Conservation (phyloP, 2,888 invertebrate species). For the Notodromas monacha region DNA sequence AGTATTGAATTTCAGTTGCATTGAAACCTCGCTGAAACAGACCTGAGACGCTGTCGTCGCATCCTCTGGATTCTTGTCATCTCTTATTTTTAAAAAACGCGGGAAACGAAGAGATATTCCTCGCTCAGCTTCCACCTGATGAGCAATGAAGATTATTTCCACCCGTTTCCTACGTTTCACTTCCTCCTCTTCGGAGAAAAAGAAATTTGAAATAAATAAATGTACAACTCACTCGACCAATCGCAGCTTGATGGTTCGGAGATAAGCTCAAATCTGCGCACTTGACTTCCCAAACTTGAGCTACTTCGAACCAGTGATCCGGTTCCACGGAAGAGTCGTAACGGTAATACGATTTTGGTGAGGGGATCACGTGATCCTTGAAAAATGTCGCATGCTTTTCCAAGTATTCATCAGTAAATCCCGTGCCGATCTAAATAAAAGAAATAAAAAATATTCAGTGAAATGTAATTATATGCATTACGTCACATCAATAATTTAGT, state of each 20-base stretch:
- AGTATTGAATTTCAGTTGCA: neutral
- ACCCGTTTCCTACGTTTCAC: no score
- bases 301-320: conserved; percentile 62
- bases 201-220: conserved; percentile 8
- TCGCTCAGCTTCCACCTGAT: conserved; percentile 43
- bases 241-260: conserved; percentile 46
- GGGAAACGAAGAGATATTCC: conserved; percentile 88
- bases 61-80: conserved; percentile 68
- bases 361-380: conserved; percentile 33
- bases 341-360: conserved; percentile 29
- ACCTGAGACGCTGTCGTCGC: conserved; percentile 62
- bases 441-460: conserved; percentile 7
- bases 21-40: no score
- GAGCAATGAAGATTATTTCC: conserved; percentile 10
- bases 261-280: conserved; percentile 90
- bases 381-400: conserved; percentile 38
- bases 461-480: no score
- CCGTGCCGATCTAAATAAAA: conserved; percentile 38
- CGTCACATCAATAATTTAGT: no score
- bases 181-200: no score
- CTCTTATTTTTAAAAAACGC: conserved; percentile 53
- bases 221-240: conserved; percentile 25
- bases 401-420: conserved; percentile 71
- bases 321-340: conserved; percentile 35
- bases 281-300: conserved; percentile 78